A percentile compares a stretch with the other conserved stretches of the same genome.
Conservation (phyloP, 2,797 vertebrate species). For the Aphelocoma californica region DNA sequence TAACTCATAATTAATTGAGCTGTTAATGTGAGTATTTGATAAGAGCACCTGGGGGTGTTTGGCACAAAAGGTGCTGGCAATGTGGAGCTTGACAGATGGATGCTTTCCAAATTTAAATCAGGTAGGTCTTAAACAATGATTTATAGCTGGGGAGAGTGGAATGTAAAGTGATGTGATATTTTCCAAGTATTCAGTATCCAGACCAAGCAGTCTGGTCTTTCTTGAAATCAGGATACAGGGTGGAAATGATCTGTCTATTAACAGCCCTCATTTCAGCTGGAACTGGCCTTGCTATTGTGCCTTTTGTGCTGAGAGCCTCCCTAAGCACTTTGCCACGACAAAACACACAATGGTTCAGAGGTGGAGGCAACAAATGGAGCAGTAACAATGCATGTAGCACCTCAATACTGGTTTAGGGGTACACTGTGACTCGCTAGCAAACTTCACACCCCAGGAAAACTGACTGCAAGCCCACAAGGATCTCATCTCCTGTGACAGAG, state of each 20-base stretch:
- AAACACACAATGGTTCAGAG: not conserved
- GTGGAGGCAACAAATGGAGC: not conserved
- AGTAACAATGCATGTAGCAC: not conserved
- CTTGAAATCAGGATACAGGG: constrained; percentile 4
- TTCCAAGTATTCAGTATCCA: constrained; percentile 6
- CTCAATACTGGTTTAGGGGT: not conserved
- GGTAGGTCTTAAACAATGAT: constrained; percentile 60
- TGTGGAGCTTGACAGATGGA: constrained; percentile 41
- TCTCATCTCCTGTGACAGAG: not conserved
- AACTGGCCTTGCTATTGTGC: not conserved
- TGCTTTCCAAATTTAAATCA: constrained; percentile 56
- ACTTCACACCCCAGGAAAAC: not conserved
- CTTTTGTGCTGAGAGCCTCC: not conserved
- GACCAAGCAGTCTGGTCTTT: constrained; percentile 31
- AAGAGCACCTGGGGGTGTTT: constrained; percentile 61
- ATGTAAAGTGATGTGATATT: constrained; percentile 64
- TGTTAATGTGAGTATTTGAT: constrained; percentile 65
- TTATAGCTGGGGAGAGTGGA: constrained; percentile 49
- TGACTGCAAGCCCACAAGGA: not conserved
- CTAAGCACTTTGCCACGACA: not conserved
- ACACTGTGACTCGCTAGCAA: not conserved
- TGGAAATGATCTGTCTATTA: constrained; percentile 23
- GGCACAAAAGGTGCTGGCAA: constrained; percentile 48
- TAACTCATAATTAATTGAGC: constrained; percentile 70
- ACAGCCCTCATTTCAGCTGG: constrained; percentile 6